Evolutionary conservation across 2,797 vertebrate species (phyloP).

Genomic region (Takifugu ocellatus): DNA sequence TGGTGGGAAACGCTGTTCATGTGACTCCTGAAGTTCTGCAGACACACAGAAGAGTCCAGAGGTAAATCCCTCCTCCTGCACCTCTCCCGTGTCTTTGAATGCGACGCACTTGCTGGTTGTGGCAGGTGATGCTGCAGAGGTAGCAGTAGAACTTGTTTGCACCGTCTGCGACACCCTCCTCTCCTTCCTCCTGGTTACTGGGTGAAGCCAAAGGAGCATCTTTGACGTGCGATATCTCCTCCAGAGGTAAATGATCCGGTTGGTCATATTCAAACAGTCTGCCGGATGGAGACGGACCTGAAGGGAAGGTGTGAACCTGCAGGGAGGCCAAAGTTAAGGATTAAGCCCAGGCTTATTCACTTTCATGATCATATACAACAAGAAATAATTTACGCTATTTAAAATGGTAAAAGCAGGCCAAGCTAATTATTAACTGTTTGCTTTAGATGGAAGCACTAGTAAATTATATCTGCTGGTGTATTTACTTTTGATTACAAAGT

Average conservation of each 20-base stretch:
- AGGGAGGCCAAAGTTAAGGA: slow-evolving; percentile 13
- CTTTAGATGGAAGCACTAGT: too few relatives aligned
- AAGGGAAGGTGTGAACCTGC: slow-evolving; percentile 70
- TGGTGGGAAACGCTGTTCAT: slow-evolving; percentile 90
- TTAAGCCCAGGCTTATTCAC: not conserved
- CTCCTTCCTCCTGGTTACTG: slow-evolving; percentile 53
- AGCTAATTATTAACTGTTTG: too few relatives aligned
- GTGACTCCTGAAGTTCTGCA: slow-evolving; percentile 91
- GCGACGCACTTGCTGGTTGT: slow-evolving; percentile 85
- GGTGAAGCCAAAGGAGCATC: slow-evolving; percentile 34
- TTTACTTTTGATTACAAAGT: too few relatives aligned
- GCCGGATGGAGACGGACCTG: slow-evolving; percentile 77
- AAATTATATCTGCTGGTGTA: too few relatives aligned
- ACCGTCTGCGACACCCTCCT: slow-evolving; percentile 56
- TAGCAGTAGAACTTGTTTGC: slow-evolving; percentile 91
- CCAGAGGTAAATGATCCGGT: slow-evolving; percentile 66
- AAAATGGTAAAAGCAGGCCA: too few relatives aligned
- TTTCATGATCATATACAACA: too few relatives aligned
- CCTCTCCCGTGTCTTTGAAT: not conserved
- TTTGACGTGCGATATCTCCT: slow-evolving; percentile 58
- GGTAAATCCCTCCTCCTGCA: not conserved
- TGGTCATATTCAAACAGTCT: slow-evolving; percentile 77
- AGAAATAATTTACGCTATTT: too few relatives aligned
- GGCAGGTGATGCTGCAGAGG: slow-evolving; percentile 90
- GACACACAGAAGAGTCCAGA: not conserved